Conservation (phyloP, 1,140 invertebrate species). For the Caerostris darwini region DNA sequence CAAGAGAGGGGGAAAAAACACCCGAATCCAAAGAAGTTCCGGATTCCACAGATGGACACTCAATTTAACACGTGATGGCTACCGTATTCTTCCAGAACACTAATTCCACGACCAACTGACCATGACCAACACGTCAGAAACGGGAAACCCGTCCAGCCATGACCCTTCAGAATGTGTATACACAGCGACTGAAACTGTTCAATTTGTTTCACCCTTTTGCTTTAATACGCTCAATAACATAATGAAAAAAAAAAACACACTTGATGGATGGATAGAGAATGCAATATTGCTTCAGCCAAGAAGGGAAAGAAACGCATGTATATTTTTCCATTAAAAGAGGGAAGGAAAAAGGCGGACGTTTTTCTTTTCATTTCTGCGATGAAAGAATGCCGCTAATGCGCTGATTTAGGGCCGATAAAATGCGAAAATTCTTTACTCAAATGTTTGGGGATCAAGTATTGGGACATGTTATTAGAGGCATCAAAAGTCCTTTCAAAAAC, state of each 20-base stretch:
- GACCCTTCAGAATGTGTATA: background rate
- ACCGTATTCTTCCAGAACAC: conserved; percentile 39
- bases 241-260: background rate
- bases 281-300: conserved; percentile 12
- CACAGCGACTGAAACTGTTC: conserved; percentile 54
- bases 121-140: conserved; percentile 37
- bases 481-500: conserved; percentile 5
- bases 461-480: conserved; percentile 2
- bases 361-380: conserved; percentile 38
- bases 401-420: conserved; percentile 53
- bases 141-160: conserved; percentile 45
- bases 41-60: conserved; percentile 41
- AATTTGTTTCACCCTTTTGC: conserved; percentile 52
- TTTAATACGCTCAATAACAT: conserved; percentile 7
- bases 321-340: background rate
- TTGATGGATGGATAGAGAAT: conserved; percentile 47
- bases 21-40: background rate
- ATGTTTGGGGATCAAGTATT: conserved; percentile 5
- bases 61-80: conserved; percentile 42
- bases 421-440: background rate
- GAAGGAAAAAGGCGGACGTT: conserved; percentile 11
- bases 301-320: background rate
- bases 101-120: conserved; percentile 53
- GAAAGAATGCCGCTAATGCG: conserved; percentile 58
- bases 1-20: background rate